Conservation (phyloP, 30 jellyfish, hydroid and myxozoan genomes). For the Hydra vulgaris region DNA sequence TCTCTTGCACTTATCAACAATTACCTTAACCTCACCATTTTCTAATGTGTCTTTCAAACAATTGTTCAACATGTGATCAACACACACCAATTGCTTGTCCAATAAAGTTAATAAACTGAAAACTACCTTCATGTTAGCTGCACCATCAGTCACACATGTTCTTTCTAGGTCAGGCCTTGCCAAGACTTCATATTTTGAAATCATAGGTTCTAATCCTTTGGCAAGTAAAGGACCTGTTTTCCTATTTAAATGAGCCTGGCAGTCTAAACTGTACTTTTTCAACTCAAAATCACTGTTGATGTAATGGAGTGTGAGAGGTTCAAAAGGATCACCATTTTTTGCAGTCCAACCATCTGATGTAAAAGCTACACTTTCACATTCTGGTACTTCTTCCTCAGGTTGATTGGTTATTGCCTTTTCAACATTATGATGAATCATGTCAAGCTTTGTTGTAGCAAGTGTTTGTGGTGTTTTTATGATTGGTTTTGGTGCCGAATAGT, state of each 20-base stretch:
- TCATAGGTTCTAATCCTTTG: background rate
- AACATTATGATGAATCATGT: background rate
- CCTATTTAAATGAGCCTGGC: background rate
- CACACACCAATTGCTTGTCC: background rate
- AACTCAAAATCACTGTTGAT: background rate
- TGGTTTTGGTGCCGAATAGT: background rate
- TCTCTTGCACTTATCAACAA: background rate
- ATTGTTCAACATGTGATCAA: background rate
- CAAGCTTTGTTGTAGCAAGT: background rate
- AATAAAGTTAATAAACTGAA: background rate
- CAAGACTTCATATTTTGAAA: background rate
- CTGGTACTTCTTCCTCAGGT: background rate
- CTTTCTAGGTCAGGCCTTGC: background rate
- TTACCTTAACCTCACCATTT: background rate
- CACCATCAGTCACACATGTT: background rate
- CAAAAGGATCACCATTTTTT: background rate
- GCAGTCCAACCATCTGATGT: background rate
- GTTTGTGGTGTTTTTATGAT: background rate
- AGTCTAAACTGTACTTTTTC: background rate
- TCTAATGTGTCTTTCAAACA: background rate
- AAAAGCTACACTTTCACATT: background rate
- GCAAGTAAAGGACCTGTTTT: background rate
- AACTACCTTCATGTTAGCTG: background rate
- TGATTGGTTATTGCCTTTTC: background rate
- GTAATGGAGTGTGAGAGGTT: background rate